These are phyloP conservation scores for Paedocypris sp. DNA, from an alignment of 2,113 vertebrate genomes.

Conservation along the genomic window DNA sequence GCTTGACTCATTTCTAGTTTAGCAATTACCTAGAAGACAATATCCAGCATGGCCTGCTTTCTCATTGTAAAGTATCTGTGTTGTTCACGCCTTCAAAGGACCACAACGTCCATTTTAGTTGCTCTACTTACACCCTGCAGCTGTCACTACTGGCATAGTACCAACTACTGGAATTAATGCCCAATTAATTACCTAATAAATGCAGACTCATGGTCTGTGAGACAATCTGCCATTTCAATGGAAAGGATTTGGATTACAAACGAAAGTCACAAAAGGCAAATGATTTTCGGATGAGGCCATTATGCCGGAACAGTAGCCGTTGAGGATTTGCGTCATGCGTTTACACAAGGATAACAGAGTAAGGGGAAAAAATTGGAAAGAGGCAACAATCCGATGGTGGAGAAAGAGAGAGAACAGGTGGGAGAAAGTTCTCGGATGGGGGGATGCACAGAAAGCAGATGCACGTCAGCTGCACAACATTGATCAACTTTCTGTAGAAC, in stretches of 20 bases:
- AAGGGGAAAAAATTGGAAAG: not conserved
- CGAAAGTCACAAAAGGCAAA: constrained; percentile 19
- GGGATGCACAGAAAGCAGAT: constrained; percentile 50
- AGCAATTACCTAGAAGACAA: not conserved
- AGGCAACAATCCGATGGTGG: not conserved
- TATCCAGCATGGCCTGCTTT: too few relatives aligned
- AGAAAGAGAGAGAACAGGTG: constrained; percentile 52
- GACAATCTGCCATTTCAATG: not conserved
- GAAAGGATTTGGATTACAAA: constrained; percentile 11
- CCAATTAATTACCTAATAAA: not conserved
- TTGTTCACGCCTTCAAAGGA: too few relatives aligned
- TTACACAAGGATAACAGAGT: constrained; percentile 18
- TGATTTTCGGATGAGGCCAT: constrained; percentile 14
- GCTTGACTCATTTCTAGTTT: not conserved
- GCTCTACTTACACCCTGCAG: not conserved
- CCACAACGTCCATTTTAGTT: too few relatives aligned
- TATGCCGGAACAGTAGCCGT: constrained; percentile 21
- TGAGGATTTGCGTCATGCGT: constrained; percentile 32
- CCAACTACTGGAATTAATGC: constrained; percentile 4
- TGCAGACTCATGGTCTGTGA: not conserved
- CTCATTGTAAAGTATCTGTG: too few relatives aligned
- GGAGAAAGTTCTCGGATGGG: constrained; percentile 48
- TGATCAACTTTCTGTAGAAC: constrained; percentile 53
- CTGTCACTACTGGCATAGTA: not conserved
- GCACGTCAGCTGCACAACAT: constrained; percentile 60